Conservation (phyloP, 2,888 invertebrate genomes). For the Blastobasis lacticolella region DNA sequence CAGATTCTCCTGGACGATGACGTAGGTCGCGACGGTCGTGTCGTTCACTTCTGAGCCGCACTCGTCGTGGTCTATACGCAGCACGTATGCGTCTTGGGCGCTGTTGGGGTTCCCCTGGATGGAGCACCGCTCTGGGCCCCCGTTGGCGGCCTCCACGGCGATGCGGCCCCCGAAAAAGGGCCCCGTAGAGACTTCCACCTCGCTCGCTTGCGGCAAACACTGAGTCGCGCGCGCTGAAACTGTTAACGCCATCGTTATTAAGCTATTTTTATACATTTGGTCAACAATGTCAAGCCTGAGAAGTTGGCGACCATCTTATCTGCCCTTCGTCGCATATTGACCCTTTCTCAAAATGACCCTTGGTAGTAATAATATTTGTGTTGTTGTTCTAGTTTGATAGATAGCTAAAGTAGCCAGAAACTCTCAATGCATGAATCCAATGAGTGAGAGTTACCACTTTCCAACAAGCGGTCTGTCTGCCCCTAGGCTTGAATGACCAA, state of each 20-base stretch:
- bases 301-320: too few relatives aligned
- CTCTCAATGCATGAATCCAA: too few relatives aligned
- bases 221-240: conserved; percentile 88
- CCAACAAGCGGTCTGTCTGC: too few relatives aligned
- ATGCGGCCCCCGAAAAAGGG: conserved; percentile 87
- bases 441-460: too few relatives aligned
- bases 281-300: too few relatives aligned
- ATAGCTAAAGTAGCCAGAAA: too few relatives aligned
- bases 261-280: too few relatives aligned
- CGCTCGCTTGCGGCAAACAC: conserved; percentile 85
- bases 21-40: conserved; percentile 86
- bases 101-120: conserved; percentile 84
- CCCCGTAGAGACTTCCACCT: conserved; percentile 88
- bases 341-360: too few relatives aligned
- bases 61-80: conserved; percentile 82
- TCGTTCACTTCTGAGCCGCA: conserved; percentile 85
- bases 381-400: too few relatives aligned
- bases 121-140: conserved; percentile 80
- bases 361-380: too few relatives aligned
- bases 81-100: conserved; percentile 81
- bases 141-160: conserved; percentile 82
- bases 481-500: too few relatives aligned
- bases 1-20: conserved; percentile 87
- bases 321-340: too few relatives aligned
- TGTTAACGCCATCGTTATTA: conserved; percentile 29